Evolutionary conservation across 2,113 vertebrate species (phyloP), one percentile per base, ranked within the genome.

Genomic region (Scalopus aquaticus): DNA sequence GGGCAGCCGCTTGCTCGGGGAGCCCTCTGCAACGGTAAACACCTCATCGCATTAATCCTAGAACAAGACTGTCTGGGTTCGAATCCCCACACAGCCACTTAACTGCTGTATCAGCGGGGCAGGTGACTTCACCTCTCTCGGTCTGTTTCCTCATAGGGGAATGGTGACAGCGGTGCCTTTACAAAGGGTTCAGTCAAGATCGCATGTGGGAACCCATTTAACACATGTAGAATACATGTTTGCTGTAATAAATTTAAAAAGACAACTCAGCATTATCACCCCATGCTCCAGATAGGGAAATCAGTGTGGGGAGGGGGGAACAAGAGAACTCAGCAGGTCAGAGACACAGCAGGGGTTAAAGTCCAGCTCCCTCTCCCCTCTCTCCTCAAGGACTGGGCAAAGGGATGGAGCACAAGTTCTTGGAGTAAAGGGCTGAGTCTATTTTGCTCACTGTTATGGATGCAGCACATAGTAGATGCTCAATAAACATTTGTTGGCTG

Each of bases 51-150:
- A 17, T 77, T 73, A 60, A 60, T 78, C 39, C 28, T 83, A 22
- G 72, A 87, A 76, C 44, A 88, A 62, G 65, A 67, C 64, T 42
- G 51, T 37, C 58, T 88, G 74, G 64, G 67, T 95, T 95, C 93
- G 70, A 72, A 89, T 74, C 96, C 86, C 15, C 5, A 72, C 56
- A 3, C 62, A 4, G 9, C 54, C 37, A 9, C 30, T 80, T 77
- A 32, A 15, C 58, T 6, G 69, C 35, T 11, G 4, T 28, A 35
- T 42, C 73, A 11, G 44, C 72, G n/a, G 37, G 22, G 42, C 83
- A 39, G 54, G 78, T 46, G 79, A 30, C 60, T 69, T 88, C n/a
- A 32, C 51, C 70, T 80, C 60, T 76, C 35, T 22, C 9, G 0
- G 3, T 30, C 86, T 87, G 35, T 30, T n/a, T 82, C 54, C 39